A percentile compares a stretch with the other conserved stretches of the same genome.
Evolutionary conservation across 2,797 vertebrate genomes (phyloP).

Genomic region (Megalops cyprinoides): DNA sequence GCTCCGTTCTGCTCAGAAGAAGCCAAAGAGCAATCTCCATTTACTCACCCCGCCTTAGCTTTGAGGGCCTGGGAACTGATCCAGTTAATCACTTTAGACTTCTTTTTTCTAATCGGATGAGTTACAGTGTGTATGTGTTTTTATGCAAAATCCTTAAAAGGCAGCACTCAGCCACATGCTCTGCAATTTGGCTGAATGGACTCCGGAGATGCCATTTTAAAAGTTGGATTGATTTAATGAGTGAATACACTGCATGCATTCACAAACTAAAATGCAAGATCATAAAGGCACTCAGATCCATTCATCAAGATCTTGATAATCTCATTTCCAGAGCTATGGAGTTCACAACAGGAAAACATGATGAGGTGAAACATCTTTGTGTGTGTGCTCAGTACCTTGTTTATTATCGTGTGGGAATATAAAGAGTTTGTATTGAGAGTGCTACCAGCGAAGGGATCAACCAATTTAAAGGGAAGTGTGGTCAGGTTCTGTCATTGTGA

Average conservation of each 20-base stretch:
- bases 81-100: slow-evolving; percentile 38
- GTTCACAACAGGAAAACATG: no score
- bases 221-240: neutral
- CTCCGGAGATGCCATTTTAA: neutral
- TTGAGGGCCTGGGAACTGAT: slow-evolving; percentile 28
- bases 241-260: neutral
- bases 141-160: slow-evolving; percentile 19
- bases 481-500: neutral
- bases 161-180: neutral
- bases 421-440: neutral
- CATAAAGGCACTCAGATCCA: neutral
- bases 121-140: slow-evolving; percentile 21
- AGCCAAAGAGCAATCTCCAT: slow-evolving; percentile 29
- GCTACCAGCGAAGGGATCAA: neutral
- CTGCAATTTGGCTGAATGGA: neutral
- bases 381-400: neutral
- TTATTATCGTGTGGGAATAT: neutral
- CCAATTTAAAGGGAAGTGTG: neutral
- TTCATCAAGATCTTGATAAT: neutral
- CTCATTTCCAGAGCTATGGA: neutral
- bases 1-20: neutral
- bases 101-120: slow-evolving; percentile 27
- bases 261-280: neutral
- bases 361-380: no score
- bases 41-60: slow-evolving; percentile 13